Evolutionary conservation across 2,888 invertebrate genomes (phyloP), one percentile per base, ranked within the genome.

Genomic region (Drosophila siamana): DNA sequence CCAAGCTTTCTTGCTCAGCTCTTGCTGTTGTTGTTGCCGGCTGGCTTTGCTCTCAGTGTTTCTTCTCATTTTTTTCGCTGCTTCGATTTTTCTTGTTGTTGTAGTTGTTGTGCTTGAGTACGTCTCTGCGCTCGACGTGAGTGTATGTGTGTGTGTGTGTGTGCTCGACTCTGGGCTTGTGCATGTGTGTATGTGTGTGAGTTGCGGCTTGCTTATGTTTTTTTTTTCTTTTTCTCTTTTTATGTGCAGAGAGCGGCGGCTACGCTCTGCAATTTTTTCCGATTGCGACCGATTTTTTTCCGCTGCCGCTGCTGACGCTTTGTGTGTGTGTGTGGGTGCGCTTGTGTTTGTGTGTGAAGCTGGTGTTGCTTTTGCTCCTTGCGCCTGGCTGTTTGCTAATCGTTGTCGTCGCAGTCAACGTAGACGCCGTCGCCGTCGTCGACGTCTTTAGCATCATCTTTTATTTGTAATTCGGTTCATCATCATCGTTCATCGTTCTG

Each of bases 391-490:
- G 80, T 80, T 81, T 91, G 91, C 91, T 90, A 91, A 91, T 91
- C 89, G 86, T 87, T 86, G 89, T 86, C 88, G 86, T 89, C 86
- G 85, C 79, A 85, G 83, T 69, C 80, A 70, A 66, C 85, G 70
- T 74, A 87, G 88, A 82, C 88, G 85, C 85, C 86, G 88, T 76
- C 85, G 85, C 22, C 51, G 60, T 84, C 87, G 91, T 81, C 52
- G 61, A 4, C 60, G 60, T 86, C 86, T 82, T 82, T 82, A 90
- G 91, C 91, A 91, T 90, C 90, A 90, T 90, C 91, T 90, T 90
- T 90, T 90, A 90, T 90, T 90, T 90, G 90, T 90, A 90, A 91
- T 91, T 90, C 90, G 90, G 90, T 90, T 90, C 90, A 91, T 90
- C 90, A 90, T 90, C 91, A 90, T 91, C 90, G 90, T 90, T 89